Evolutionary conservation across 2,888 invertebrate species (phyloP).

Genomic region (Campoplex nolae): DNA sequence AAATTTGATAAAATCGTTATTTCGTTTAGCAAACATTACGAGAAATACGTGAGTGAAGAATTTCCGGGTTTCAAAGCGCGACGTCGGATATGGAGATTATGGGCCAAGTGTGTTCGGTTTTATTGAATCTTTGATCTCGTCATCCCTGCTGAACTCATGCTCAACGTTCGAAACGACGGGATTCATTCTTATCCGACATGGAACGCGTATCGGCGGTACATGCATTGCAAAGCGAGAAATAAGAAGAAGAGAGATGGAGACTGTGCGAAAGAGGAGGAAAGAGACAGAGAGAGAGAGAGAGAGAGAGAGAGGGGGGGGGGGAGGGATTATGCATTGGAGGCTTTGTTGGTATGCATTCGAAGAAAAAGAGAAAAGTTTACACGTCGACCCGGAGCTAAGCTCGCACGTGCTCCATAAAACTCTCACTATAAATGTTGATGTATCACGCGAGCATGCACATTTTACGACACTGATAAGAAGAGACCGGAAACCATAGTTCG

Average conservation of each 20-base stretch:
- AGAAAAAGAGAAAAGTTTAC: conserved; percentile 30
- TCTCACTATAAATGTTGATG: conserved; percentile 25
- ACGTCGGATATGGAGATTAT: conserved; percentile 13
- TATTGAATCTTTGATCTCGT: conserved; percentile 25
- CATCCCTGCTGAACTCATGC: conserved; percentile 3
- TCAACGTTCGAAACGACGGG: conserved; percentile 18
- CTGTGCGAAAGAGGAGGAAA: not conserved
- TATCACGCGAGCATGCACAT: conserved; percentile 15
- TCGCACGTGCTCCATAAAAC: conserved; percentile 39
- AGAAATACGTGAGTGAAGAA: not conserved
- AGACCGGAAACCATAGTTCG: conserved; percentile 56
- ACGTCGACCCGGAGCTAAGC: conserved; percentile 26
- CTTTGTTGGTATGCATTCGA: not conserved
- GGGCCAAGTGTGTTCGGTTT: not conserved
- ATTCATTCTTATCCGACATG: conserved; percentile 37
- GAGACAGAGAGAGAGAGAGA: not conserved
- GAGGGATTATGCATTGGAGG: not conserved
- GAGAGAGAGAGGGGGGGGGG: not conserved
- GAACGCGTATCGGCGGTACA: conserved; percentile 14
- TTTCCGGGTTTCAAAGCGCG: conserved; percentile 18
- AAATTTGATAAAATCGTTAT: not conserved
- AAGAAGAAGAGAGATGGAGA: not conserved
- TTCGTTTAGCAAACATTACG: not conserved
- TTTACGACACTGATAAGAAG: conserved; percentile 52
- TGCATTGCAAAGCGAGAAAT: conserved; percentile 9